phyloP scores from a whole-genome alignment of 2,888 invertebrate genomes.

The Meiosimyza platycephala region DNA sequence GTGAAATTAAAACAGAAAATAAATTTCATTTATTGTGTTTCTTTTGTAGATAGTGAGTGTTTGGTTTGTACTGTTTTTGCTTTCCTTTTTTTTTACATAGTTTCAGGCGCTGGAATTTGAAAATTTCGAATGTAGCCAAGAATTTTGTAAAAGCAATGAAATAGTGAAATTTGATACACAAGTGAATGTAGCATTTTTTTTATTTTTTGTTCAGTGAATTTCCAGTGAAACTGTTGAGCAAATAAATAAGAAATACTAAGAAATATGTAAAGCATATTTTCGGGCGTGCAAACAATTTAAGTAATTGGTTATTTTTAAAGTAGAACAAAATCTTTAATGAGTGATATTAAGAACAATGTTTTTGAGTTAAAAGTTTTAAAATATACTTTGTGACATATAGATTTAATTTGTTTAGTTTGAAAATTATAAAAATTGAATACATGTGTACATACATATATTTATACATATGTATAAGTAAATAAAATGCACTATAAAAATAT shows the following conservation, averaged over 20 bases:
- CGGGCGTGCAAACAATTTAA: neutral
- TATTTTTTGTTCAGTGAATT: too few relatives aligned
- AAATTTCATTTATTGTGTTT: neutral
- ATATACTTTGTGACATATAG: neutral
- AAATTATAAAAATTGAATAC: too few relatives aligned
- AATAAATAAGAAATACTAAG: too few relatives aligned
- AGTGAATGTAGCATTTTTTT: neutral
- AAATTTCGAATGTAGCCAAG: neutral
- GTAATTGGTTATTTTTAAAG: neutral
- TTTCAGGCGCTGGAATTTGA: neutral
- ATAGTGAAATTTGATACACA: neutral
- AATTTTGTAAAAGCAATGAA: neutral
- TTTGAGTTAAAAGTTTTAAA: slow-evolving; percentile 11
- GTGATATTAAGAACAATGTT: neutral
- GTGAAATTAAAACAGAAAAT: slow-evolving; percentile 42
- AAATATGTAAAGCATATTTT: neutral
- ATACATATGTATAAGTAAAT: too few relatives aligned
- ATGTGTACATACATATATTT: too few relatives aligned
- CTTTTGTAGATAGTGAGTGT: neutral
- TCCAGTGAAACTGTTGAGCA: too few relatives aligned
- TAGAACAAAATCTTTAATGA: too few relatives aligned
- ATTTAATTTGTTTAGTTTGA: neutral
- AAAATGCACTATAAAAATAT: too few relatives aligned
- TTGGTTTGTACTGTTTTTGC: neutral
- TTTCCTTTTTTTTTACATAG: neutral